phyloP scores from a whole-genome alignment of 2,888 invertebrate genomes.

The Eubasilissa splendida region DNA sequence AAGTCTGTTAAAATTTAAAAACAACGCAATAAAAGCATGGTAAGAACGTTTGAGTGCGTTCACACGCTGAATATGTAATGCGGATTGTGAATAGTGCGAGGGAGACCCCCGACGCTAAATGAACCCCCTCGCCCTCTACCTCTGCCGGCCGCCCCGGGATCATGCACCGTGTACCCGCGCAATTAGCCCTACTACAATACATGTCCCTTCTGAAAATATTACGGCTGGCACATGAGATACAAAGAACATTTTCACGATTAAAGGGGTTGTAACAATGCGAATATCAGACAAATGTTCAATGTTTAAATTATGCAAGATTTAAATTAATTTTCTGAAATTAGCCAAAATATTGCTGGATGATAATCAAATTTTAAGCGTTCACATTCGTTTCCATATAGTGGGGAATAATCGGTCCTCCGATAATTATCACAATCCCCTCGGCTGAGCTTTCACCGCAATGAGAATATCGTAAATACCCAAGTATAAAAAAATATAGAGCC shows the following conservation, averaged over 20 bases:
- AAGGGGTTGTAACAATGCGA: neutral
- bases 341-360: no score
- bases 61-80: constrained; percentile 53
- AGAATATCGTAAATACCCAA: no score
- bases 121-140: neutral
- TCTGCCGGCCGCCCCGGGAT: neutral
- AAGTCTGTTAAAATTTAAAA: constrained; percentile 48
- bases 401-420: no score
- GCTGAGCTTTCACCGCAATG: no score
- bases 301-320: no score
- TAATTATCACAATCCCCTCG: no score
- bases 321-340: no score
- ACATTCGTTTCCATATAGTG: no score
- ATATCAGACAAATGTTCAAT: no score
- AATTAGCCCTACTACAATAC: constrained; percentile 18
- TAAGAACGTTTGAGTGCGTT: constrained; percentile 51
- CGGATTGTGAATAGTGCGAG: constrained; percentile 31
- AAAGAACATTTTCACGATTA: constrained; percentile 2
- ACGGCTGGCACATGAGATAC: neutral
- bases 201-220: constrained; percentile 16
- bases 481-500: no score
- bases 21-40: constrained; percentile 54
- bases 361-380: no score
- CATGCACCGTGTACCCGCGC: constrained; percentile 16
- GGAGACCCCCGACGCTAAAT: neutral